phyloP scores from a whole-genome alignment of 1,140 invertebrate genomes.

The Chlorops oryzae region DNA sequence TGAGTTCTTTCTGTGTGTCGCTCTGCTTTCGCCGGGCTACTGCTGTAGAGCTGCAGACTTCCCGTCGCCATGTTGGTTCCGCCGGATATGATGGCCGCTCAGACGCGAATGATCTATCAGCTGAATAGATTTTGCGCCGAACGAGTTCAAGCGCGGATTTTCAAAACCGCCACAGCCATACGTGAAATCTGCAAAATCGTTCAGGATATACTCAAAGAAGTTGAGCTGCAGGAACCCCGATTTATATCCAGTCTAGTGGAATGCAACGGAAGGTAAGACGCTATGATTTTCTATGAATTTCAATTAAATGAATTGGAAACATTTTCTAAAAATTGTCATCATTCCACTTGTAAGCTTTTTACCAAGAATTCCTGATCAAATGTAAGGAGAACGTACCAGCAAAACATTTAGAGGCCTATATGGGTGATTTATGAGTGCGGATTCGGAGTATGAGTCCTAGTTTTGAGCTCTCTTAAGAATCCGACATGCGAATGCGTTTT shows the following conservation, averaged over 20 bases:
- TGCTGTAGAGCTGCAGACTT: too few relatives aligned
- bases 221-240: conserved; percentile 91
- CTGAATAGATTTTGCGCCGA: conserved; percentile 93
- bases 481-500: too few relatives aligned
- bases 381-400: not conserved
- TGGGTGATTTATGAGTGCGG: too few relatives aligned
- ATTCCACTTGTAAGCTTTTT: too few relatives aligned
- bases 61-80: conserved; percentile 70
- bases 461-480: too few relatives aligned
- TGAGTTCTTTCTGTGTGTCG: too few relatives aligned
- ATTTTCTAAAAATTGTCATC: too few relatives aligned
- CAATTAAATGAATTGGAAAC: too few relatives aligned
- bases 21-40: too few relatives aligned
- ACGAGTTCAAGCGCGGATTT: conserved; percentile 78
- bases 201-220: conserved; percentile 92
- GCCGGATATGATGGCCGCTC: conserved; percentile 79
- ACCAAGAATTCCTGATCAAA: too few relatives aligned
- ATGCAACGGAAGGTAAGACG: conserved; percentile 57
- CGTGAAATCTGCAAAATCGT: conserved; percentile 89
- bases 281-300: too few relatives aligned
- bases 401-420: conserved; percentile 3
- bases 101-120: conserved; percentile 87
- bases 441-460: too few relatives aligned
- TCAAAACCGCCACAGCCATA: conserved; percentile 78
- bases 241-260: conserved; percentile 83